Evolutionary conservation across 2,888 invertebrate genomes (phyloP), one percentile per base, ranked within the genome.

Genomic region (Yponomeuta sedellus): DNA sequence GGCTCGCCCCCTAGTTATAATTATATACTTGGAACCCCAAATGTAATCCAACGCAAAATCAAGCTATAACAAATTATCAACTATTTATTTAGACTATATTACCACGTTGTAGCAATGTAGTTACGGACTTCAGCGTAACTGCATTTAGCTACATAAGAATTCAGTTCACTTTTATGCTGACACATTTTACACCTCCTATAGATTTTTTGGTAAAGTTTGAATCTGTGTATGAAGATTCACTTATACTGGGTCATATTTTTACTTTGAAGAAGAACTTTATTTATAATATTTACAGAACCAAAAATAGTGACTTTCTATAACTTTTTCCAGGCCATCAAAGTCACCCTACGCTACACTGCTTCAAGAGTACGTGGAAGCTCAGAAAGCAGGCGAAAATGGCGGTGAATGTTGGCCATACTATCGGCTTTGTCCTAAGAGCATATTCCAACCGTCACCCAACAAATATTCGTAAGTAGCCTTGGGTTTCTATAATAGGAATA

Each of bases 321-420:
- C 12, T 16, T 52, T 12, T 52, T 52, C 10, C 78, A 97, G 97
- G 65, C 96, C 96, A 0, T 96, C 95, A 73, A 95, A 94, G 81
- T 97, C 97, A 0, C 96, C 96, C 0, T 96, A 94, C 77, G 93
- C 96, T 0, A 91, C 93, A 65, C 86, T 95, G 11, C 83, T 97
- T 66, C 82, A 92, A 2, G 97, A 97, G 74, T 97, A 97, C 75
- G 95, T 97, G 0, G 93, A 94, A 66, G 97, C 97, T 0, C 96
- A 97, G 82, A 93, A 93, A 67, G 93, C 95, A 10, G 97, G 97
- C 0, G 93, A 93, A 74, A 93, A 94, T 0, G 93, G 93, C 3
- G 95, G 96, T 8, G 97, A 97, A 82, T 97, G 97, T 80, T 96
- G 96, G 94, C 96, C 95, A 0, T 97, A 97, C 79, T 95, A 95